A percentile compares a stretch with the other conserved stretches of the same genome.
These are phyloP conservation scores for Menidia menidia DNA, from an alignment of 2,797 vertebrate genomes.

Conservation along the genomic window DNA sequence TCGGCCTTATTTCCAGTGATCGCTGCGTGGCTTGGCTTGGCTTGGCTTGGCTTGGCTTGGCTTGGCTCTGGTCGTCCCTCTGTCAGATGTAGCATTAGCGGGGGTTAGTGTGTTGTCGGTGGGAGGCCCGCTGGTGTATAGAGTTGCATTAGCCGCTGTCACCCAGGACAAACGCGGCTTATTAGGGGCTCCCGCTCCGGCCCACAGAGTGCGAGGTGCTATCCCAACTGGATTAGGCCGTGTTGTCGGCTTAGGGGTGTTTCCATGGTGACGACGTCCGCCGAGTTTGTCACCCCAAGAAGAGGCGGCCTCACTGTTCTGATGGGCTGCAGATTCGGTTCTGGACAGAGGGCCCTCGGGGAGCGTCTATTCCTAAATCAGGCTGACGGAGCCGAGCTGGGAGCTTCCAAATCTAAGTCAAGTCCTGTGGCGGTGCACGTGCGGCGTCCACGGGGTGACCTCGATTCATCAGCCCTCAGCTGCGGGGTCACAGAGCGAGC, in stretches of 20 bases:
- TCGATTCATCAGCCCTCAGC: constrained; percentile 11
- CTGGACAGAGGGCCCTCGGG: constrained; percentile 6
- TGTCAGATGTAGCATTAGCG: constrained; percentile 37
- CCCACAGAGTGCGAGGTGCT: constrained; percentile 27
- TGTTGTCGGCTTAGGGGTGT: constrained; percentile 59
- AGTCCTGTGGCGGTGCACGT: constrained; percentile 20
- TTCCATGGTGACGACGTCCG: constrained; percentile 50
- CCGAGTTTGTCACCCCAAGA: constrained; percentile 49
- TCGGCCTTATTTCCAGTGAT: constrained; percentile 22
- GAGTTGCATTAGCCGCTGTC: constrained; percentile 35
- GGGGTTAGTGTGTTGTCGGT: constrained; percentile 39
- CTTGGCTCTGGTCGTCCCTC: not conserved
- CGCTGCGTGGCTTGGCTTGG: constrained; percentile 11
- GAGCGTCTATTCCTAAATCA: constrained; percentile 27
- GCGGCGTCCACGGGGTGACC: not conserved
- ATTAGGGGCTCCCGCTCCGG: constrained; percentile 35
- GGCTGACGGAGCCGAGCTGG: constrained; percentile 9
- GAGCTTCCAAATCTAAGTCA: constrained; percentile 28
- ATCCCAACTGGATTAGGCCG: constrained; percentile 54
- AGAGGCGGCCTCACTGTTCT: constrained; percentile 10
- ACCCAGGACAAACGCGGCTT: constrained; percentile 16
- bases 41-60: not conserved
- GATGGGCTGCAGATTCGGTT: constrained; percentile 39
- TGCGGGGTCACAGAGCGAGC: not conserved
- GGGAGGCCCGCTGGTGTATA: constrained; percentile 25